phyloP scores from a whole-genome alignment of 2,113 vertebrate genomes.

The Pituophis catenifer region DNA sequence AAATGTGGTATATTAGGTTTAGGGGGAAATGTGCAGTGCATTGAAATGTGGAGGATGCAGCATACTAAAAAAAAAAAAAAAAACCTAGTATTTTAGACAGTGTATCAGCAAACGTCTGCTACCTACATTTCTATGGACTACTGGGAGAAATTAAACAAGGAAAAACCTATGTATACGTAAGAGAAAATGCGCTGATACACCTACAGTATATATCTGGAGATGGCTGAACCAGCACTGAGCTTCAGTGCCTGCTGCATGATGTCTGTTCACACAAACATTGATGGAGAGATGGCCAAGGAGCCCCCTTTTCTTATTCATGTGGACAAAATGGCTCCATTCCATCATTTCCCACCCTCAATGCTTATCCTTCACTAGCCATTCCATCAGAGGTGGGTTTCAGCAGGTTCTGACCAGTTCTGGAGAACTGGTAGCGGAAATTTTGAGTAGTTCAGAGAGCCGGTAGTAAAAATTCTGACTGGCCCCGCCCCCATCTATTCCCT shows the following conservation, averaged over 20 bases:
- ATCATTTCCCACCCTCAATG: background rate
- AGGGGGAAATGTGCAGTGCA: background rate
- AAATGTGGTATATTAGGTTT: background rate
- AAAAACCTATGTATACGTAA: background rate
- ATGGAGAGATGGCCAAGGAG: background rate
- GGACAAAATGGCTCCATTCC: background rate
- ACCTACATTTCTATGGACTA: background rate
- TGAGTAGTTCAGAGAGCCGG: no score
- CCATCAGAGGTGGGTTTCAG: no score
- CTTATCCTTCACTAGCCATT: background rate
- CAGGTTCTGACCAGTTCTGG: no score
- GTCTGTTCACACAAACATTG: background rate
- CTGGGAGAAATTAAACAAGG: background rate
- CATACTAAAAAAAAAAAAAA: background rate
- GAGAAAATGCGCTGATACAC: background rate
- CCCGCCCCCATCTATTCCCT: no score
- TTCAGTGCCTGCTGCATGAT: background rate
- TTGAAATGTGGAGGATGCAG: background rate
- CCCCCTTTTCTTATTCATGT: background rate
- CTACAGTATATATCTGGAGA: background rate
- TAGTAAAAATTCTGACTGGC: no score
- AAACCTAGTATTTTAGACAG: background rate
- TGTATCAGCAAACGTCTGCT: background rate
- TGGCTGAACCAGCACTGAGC: background rate
- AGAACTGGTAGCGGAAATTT: no score